A percentile compares a stretch with the other conserved stretches of the same genome.
Evolutionary conservation across 92 coral and sea anemone genomes (phyloP).

Genomic region (Montipora capitata): DNA sequence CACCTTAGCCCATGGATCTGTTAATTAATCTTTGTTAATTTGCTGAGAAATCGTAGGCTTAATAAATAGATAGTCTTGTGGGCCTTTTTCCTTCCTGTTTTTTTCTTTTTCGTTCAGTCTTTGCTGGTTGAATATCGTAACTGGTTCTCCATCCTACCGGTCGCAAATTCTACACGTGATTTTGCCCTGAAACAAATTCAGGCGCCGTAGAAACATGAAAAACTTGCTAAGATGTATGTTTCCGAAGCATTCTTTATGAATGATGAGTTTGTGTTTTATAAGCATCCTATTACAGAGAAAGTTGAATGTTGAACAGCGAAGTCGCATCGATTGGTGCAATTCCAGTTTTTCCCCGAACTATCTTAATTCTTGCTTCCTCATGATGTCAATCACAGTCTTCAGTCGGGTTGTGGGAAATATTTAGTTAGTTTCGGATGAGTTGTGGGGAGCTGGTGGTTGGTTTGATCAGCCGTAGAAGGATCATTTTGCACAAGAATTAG

Average conservation of each 20-base stretch:
- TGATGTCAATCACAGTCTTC: background rate
- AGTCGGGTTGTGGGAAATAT: background rate
- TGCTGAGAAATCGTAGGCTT: background rate
- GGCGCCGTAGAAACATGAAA: background rate
- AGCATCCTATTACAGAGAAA: no score
- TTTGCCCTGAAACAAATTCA: background rate
- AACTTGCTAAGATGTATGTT: background rate
- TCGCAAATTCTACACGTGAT: constrained; percentile 22
- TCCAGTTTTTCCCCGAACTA: background rate
- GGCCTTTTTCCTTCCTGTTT: background rate
- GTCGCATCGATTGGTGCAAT: background rate
- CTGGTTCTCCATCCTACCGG: background rate
- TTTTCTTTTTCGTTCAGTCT: background rate
- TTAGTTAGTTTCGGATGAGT: background rate
- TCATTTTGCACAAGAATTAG: background rate
- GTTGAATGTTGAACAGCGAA: background rate
- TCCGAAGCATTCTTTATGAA: background rate
- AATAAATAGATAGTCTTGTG: background rate
- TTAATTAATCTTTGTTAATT: background rate
- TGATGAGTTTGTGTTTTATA: no score
- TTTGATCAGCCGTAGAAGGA: background rate
- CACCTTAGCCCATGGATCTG: background rate
- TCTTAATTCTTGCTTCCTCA: background rate
- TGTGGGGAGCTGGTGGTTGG: background rate
- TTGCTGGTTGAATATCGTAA: background rate